phyloP scores from a whole-genome alignment of 2,888 invertebrate genomes.

The Agrochola lychnidis region DNA sequence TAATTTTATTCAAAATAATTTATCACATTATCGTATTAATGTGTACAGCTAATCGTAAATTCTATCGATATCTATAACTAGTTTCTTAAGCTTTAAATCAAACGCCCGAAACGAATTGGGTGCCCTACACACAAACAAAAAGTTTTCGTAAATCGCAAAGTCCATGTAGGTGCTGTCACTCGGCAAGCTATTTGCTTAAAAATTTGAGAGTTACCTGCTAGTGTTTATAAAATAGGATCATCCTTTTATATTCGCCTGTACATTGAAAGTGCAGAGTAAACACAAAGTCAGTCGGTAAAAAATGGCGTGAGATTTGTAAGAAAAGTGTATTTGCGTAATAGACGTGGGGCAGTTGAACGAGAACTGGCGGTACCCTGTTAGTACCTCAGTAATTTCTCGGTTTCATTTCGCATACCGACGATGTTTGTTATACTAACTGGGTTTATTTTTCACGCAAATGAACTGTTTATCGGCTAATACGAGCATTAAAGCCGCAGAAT shows the following conservation, averaged over 20 bases:
- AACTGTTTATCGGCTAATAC: conserved; percentile 80
- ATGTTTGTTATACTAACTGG: conserved; percentile 80
- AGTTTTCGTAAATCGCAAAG: background rate
- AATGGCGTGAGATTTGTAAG: conserved; percentile 45
- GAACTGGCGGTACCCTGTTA: conserved; percentile 62
- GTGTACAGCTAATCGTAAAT: conserved; percentile 48
- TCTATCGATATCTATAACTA: conserved; percentile 32
- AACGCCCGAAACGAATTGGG: background rate
- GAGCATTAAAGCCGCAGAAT: conserved; percentile 78
- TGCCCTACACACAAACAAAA: background rate
- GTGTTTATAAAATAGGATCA: conserved; percentile 15
- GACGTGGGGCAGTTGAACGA: conserved; percentile 41
- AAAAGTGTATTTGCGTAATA: conserved; percentile 46
- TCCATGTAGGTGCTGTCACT: background rate
- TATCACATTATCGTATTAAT: conserved; percentile 63
- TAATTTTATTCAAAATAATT: conserved; percentile 68
- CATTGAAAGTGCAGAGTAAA: conserved; percentile 36
- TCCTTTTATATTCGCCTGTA: background rate
- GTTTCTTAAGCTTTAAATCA: conserved; percentile 13
- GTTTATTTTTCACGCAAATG: conserved; percentile 83
- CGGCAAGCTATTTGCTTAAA: background rate
- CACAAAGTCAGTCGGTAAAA: conserved; percentile 27
- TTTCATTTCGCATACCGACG: conserved; percentile 74
- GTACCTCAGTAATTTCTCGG: conserved; percentile 69
- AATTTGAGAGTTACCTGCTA: background rate